Evolutionary conservation across 1,140 invertebrate genomes (phyloP), one percentile per base, ranked within the genome.

Genomic region (Marisa cornuarietis): DNA sequence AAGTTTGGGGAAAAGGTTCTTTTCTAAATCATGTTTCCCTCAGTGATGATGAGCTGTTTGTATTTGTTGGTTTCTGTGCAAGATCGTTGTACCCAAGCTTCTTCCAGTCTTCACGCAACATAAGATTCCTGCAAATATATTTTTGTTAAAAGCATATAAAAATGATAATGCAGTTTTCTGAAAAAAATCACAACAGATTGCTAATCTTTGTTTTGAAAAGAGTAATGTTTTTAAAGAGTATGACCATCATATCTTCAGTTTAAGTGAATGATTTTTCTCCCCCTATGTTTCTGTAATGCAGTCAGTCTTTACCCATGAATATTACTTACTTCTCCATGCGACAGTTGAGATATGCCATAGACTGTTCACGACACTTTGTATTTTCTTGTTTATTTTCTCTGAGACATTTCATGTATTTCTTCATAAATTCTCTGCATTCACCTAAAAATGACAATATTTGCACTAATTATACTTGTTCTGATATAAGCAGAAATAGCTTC

Each of bases 381-480:
- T 95, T 96, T 77, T 95, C 92, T 85, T 94, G 94, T 26, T 95
- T 92, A 86, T 96, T 95, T 69, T 93, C 92, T 62, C 92, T 91
- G 76, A 99, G 92, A 89, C 98, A 99, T 61, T 93, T 93, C 94
- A 98, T 96, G 90, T 98, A 99, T 79, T 95, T 94, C 1, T 96
- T 89, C 96, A 98, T 98, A 73, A 93, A 93, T 84, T 93, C 92
- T 90, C 96, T 98, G 90, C 98, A 99, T 78, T 95, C 84, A 77
- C 85, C 85, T 83, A 69, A 24, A 71, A 80, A 58, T 58, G 54
- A 58, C 16, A 42, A 42, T 42, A 42, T 42, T 42, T 42, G 31
- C 31, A 42, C 31, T 42, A 42, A 42, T 42, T 42, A 42, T 42
- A 42, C 6, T 42, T 42, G 2, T 2, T 42, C 31, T 1, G 31